Base-by-base conservation (phyloP, 1,140 invertebrate genomes). In the Apis laboriosa region DNA sequence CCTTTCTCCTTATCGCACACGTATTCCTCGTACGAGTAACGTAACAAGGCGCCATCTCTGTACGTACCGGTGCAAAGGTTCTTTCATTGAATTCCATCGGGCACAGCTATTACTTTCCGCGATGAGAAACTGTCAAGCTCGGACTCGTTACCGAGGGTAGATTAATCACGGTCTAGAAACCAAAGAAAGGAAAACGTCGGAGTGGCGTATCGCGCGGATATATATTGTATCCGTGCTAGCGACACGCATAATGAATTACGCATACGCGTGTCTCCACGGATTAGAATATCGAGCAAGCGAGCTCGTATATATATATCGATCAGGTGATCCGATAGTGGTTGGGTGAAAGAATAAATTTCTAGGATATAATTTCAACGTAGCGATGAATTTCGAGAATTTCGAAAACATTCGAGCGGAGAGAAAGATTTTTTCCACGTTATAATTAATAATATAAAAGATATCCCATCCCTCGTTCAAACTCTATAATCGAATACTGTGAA, bases 21-120 rank as follows among this genome's bases (percentile, higher is more conserved):
- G 21, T 34, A 68, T 55, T 58, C 17, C 1, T 24, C 58, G 55
- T 34, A 19, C 19, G 34, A 34, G 2, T 34, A 34, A 34, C 21
- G 66, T 68, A 82, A 68, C 80, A 60, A 77, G 53, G 72, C 12
- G 43, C 11, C 28, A 49, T 49, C 67, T 21, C 19, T 24, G 79
- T 55, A 84, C 64, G 68, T 12, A 61, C 24, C 34, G 9, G 79
- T 21, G 67, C 74, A 78, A 83, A 71, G 58, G 75, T 43, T 63
- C 76, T 49, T 74, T 83, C 85, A 87, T 87, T 87, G 86, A 87
- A 87, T 87, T 84, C 86, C 86, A 87, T 84, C 86, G 86, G 82
- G 82, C 86, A 63, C 64, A 63, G 77, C 86, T 87, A 87, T 87
- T 87, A 87, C 86, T 87, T 87, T 87, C 82, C 82, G 68, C 86